Evolutionary conservation across 2,113 vertebrate genomes (phyloP).

Genomic region (Apus apus): DNA sequence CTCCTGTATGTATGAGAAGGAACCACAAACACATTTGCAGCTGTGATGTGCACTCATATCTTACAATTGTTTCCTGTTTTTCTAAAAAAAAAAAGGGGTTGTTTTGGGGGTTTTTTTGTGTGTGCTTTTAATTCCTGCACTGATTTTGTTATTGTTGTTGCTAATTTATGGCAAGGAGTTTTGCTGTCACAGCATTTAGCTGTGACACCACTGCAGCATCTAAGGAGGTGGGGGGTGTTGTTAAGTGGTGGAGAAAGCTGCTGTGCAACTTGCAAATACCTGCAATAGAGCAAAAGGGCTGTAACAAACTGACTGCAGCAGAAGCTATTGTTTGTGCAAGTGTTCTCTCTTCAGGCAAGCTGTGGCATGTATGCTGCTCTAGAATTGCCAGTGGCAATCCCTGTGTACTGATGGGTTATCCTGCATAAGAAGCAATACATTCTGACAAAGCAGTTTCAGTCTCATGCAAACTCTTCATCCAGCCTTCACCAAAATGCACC

Average conservation of each 20-base stretch:
- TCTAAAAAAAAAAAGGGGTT: not conserved
- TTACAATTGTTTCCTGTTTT: conserved; percentile 55
- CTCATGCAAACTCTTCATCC: not conserved
- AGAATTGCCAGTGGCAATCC: not conserved
- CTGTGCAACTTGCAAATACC: not conserved
- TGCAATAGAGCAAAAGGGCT: not conserved
- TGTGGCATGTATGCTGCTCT: not conserved
- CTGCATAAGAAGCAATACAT: not conserved
- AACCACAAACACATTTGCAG: conserved; percentile 16
- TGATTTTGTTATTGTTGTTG: not conserved
- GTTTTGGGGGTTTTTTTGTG: not conserved
- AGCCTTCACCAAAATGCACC: not conserved
- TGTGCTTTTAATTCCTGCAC: not conserved
- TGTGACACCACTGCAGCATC: conserved; percentile 6
- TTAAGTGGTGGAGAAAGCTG: conserved; percentile 4
- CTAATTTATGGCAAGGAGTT: not conserved
- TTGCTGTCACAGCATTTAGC: conserved; percentile 37
- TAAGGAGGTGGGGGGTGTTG: not conserved
- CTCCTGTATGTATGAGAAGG: not conserved
- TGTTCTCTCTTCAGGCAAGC: conserved; percentile 8
- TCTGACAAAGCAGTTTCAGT: conserved; percentile 42
- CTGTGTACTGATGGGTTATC: not conserved
- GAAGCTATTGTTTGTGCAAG: not conserved
- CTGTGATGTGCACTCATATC: not conserved
- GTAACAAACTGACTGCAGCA: not conserved